Base-by-base conservation (phyloP, 2,888 invertebrate genomes). In the Toxonevra muliebris region DNA sequence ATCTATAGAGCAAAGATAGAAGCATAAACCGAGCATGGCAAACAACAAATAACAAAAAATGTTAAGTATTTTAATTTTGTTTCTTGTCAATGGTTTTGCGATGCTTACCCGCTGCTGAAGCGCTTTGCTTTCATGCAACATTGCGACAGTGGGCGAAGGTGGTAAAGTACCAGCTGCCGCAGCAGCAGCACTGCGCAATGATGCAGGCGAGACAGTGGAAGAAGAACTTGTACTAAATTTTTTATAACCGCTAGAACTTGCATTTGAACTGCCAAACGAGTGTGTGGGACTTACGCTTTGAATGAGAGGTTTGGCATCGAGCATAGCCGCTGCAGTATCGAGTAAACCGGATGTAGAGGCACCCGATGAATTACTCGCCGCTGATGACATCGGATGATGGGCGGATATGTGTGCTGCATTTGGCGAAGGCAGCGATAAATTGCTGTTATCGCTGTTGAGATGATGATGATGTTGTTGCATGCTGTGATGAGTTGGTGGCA, bases 81-180 rank as follows among this genome's bases (percentile, higher is more conserved):
- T 48, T 48, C n/a, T n/a, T 48, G 48, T 48, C 48, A n/a, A 30
- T 30, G 30, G 48, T 48, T 11, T 45, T 41, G 54, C 67, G 65
- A 74, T 88, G 90, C 93, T 93, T 92, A 95, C 94, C 93, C 93
- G 91, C 87, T 92, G 92, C 86, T 93, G 94, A 85, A 94, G 90
- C 86, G 93, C 88, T 86, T 89, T 88, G 81, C 89, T 89, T 84
- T 89, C 81, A 70, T 82, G 81, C 74, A 84, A 74, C 69, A 76
- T 82, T 42, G 79, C 77, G 62, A 83, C 75, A 57, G 78, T 78
- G 53, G 78, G 72, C 68, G 83, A 77, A 15, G 78, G 78, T 20
- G 77, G 72, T 73, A 76, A 59, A 17, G 80, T 59, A 1, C 77
- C 75, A 4, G 74, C 76, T 20, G 75, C 76, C 15, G 78, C 74